Evolutionary conservation across 2,113 vertebrate species (phyloP).

Genomic region (Notothenia coriiceps): DNA sequence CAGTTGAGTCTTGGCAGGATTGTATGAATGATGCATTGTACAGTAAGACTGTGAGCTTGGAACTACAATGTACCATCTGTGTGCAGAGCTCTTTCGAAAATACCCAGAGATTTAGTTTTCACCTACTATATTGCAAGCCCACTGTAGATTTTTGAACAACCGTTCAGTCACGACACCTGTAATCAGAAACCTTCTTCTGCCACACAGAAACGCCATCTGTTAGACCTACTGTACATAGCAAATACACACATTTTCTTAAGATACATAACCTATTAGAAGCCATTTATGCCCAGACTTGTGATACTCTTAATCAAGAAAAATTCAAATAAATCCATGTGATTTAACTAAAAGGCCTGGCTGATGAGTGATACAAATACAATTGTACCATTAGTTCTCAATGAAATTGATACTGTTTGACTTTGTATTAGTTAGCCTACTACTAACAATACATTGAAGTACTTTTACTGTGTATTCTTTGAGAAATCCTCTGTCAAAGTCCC

Average conservation of each 20-base stretch:
- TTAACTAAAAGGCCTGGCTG: background rate
- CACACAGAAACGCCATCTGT: conserved; percentile 11
- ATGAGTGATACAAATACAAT: too few relatives aligned
- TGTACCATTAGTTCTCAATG: too few relatives aligned
- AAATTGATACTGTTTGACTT: too few relatives aligned
- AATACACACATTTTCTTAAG: background rate
- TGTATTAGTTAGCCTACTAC: too few relatives aligned
- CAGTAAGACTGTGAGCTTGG: conserved; percentile 37
- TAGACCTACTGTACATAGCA: conserved; percentile 3
- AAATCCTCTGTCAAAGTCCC: too few relatives aligned
- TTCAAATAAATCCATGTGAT: background rate
- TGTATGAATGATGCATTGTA: conserved; percentile 54
- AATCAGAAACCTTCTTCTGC: conserved; percentile 27
- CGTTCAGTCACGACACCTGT: background rate
- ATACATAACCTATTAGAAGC: background rate
- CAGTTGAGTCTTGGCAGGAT: conserved; percentile 52
- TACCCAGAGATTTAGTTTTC: conserved; percentile 31
- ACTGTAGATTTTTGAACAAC: conserved; percentile 14
- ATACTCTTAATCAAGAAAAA: background rate
- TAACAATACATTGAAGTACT: too few relatives aligned
- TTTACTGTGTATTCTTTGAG: too few relatives aligned
- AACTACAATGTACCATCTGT: conserved; percentile 57
- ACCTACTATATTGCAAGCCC: conserved; percentile 18
- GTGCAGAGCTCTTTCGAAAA: conserved; percentile 35
- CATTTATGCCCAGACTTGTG: background rate